Evolutionary conservation across 1,140 invertebrate species (phyloP), one percentile per base, ranked within the genome.

Genomic region (Procambarus virginalis): DNA sequence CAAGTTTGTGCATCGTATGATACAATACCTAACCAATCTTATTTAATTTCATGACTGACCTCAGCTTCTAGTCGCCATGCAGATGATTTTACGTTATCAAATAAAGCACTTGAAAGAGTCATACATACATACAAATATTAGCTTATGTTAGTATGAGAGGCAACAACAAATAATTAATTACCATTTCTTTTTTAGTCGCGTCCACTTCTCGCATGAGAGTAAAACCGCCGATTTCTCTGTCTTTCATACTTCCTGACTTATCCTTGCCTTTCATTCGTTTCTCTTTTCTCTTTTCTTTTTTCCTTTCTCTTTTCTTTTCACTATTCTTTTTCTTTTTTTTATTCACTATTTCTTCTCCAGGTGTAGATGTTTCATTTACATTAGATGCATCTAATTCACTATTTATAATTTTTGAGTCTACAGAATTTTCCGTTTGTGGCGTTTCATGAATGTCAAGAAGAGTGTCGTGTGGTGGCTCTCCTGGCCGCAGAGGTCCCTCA

Each of bases 191-290:
- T 48, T 0, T 82, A 14, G 80, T 68, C 5, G 58, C 2, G 3
- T 82, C 58, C 8, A 68, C 58, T 48, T 82, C 60, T 68, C 17
- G 46, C 10, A 82, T 20, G 5, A 82, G 58, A 48, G 80, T 82
- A 34, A 82, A 82, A 6, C 58, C 80, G 12, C 4, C 3, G 0
- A 82, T 48, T n/a, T 82, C 58, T 68, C 17, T 45, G 10, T 48
- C 20, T 48, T 82, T 64, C n/a, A 4, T 55, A 45, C 45, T 60
- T 81, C 8, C 12, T 12, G 8, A 8, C 12, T 55, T 3, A 8
- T 55, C 12, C 12, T 55, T 60, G 9, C 9, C n/a, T 64, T 81
- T 60, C 79, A n/a, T 60, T 34, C 34, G 58, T 22, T 51, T 81
- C 60, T 34, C 8, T 34, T 34, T 34, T 34, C 34, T 34, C 34